Conservation (phyloP, 2,888 invertebrate species). For the Leptinotarsa peninsularis region DNA sequence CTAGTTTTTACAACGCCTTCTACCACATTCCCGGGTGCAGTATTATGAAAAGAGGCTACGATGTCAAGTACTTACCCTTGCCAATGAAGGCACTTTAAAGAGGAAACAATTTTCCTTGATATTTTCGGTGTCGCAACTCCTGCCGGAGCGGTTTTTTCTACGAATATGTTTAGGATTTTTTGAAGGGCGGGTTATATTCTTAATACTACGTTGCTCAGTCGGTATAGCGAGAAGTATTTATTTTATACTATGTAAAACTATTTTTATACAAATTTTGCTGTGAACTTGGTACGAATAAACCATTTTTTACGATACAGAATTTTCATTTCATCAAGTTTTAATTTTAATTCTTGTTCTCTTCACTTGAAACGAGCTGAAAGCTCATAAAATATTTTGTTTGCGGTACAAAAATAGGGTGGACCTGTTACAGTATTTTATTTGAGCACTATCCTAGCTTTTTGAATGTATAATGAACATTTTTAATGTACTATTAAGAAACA, state of each 20-base stretch:
- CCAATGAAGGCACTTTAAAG: background rate
- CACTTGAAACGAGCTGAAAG: no score
- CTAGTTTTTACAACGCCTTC: background rate
- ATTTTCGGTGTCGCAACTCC: no score
- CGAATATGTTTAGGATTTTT: background rate
- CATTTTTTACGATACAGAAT: background rate
- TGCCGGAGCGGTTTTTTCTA: background rate
- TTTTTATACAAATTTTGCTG: conserved; percentile 13
- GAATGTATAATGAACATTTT: no score
- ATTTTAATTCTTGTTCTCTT: no score
- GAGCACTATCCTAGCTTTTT: no score
- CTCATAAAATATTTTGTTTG: no score
- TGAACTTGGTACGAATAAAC: background rate
- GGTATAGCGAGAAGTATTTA: conserved; percentile 2
- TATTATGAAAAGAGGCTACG: conserved; percentile 5
- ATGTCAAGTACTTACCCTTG: background rate
- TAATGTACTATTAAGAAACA: no score
- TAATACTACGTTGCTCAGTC: background rate
- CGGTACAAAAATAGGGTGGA: no score
- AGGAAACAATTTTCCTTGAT: background rate
- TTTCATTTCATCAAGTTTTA: background rate
- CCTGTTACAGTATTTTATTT: no score
- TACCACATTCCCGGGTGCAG: background rate
- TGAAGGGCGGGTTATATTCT: background rate
- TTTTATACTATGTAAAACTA: background rate